Evolutionary conservation across 2,113 vertebrate genomes (phyloP).

Genomic region (Pollachius pollachius): DNA sequence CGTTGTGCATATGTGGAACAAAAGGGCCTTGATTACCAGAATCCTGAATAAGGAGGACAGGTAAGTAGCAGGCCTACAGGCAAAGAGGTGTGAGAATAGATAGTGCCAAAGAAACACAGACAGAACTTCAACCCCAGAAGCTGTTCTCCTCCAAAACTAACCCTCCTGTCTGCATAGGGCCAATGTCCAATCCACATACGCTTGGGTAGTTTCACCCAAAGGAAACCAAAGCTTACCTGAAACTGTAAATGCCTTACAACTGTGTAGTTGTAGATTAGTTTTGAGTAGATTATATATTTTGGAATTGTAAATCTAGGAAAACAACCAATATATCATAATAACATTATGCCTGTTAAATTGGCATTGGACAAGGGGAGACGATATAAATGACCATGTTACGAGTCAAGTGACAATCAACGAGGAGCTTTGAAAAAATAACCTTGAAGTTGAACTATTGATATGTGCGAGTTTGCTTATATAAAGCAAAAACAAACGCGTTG

Average conservation of each 20-base stretch:
- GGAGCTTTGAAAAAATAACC: conserved; percentile 40
- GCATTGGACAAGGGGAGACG: no score
- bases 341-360: not conserved
- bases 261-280: no score
- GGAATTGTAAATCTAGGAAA: not conserved
- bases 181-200: conserved; percentile 51
- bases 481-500: conserved; percentile 19
- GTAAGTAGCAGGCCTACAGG: conserved; percentile 30
- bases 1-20: conserved; percentile 65
- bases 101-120: conserved; percentile 54
- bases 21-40: conserved; percentile 72
- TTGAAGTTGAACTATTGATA: conserved; percentile 46
- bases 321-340: not conserved
- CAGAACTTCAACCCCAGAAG: conserved; percentile 36
- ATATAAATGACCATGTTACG: not conserved
- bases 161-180: conserved; percentile 61
- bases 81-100: conserved; percentile 69
- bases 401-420: not conserved
- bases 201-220: not conserved
- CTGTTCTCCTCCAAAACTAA: conserved; percentile 33
- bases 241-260: no score
- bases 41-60: conserved; percentile 64
- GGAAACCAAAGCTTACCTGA: not conserved
- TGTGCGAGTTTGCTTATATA: conserved; percentile 17
- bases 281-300: not conserved